A percentile compares a stretch with the other conserved stretches of the same genome.
phyloP scores from a whole-genome alignment of 2,888 invertebrate genomes.

The Boloria euphrosyne region DNA sequence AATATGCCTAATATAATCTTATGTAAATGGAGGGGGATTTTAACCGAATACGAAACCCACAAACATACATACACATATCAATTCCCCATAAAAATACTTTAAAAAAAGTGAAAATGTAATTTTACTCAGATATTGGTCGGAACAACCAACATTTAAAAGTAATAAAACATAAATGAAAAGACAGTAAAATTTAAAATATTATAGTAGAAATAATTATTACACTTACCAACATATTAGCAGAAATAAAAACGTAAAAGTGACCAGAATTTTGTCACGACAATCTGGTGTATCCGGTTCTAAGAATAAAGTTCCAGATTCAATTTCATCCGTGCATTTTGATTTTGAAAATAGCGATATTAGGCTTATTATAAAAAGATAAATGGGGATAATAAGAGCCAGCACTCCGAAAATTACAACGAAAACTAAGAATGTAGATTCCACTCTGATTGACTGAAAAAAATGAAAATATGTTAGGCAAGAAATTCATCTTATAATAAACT shows the following conservation, averaged over 20 bases:
- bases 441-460: constrained; percentile 84
- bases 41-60: too few species aligned
- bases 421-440: constrained; percentile 86
- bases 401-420: constrained; percentile 84
- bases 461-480: constrained; percentile 19
- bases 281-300: constrained; percentile 62
- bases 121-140: too few species aligned
- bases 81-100: too few species aligned
- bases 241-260: constrained; percentile 65
- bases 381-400: constrained; percentile 85
- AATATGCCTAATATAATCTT: too few species aligned
- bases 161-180: not conserved
- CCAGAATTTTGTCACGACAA: constrained; percentile 68
- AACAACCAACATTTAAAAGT: not conserved
- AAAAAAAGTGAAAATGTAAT: too few species aligned
- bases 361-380: constrained; percentile 74
- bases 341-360: constrained; percentile 78
- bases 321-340: constrained; percentile 64
- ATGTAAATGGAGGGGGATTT: too few species aligned
- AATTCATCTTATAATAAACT: too few species aligned
- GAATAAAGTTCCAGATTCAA: constrained; percentile 70
- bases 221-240: constrained; percentile 73
- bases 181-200: constrained; percentile 6
- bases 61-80: too few species aligned
- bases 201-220: constrained; percentile 29